Evolutionary conservation across 2,113 vertebrate genomes (phyloP), one percentile per base, ranked within the genome.

Genomic region (Regulus satrapa): DNA sequence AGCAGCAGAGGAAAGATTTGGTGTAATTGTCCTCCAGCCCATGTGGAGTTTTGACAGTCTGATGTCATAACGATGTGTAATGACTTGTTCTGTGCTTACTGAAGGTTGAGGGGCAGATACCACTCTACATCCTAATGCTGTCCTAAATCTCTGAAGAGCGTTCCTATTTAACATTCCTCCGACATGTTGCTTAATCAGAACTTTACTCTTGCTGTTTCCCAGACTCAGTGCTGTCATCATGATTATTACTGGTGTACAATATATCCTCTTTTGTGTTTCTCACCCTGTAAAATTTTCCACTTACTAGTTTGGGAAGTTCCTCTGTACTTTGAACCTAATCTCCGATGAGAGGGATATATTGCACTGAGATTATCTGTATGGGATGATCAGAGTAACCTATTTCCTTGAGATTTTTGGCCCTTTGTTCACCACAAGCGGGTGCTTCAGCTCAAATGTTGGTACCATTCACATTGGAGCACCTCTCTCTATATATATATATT

Each of bases 21-120:
- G 25, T 96, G 94, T 88, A 92, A 90, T 85, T 92, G 63, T 95
- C 24, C 85, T 94, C 54, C 85, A 73, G 88, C 81, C 94, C 91
- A 73, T 76, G 95, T 94, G 91, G 94, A 95, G 92, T 76, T 95
- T 29, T 84, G 93, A 92, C 94, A 94, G 91, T 95, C 92, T 80
- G 77, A 93, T 96, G 89, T 95, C 85, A 80, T 76, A 92, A 93
- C 25, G 5, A 84, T 89, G 89, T 96, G 86, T 64, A 95, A 90
- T 72, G 78, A 72, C 52, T 91, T 92, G 84, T 93, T 71, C 26
- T 89, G 92, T 93, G 93, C 14, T 56, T 94, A 40, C 88, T 74
- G 58, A 88, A 71, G 82, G 85, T 76, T 73, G 86, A 92, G 82
- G 75, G 92, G 46, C 69, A 88, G 86, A 87, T 41, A 38, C n/a